A percentile compares a stretch with the other conserved stretches of the same genome.
These are phyloP conservation scores for Caenorhabditis auriculariae DNA, from an alignment of 2,888 invertebrate genomes.

Conservation along the genomic window DNA sequence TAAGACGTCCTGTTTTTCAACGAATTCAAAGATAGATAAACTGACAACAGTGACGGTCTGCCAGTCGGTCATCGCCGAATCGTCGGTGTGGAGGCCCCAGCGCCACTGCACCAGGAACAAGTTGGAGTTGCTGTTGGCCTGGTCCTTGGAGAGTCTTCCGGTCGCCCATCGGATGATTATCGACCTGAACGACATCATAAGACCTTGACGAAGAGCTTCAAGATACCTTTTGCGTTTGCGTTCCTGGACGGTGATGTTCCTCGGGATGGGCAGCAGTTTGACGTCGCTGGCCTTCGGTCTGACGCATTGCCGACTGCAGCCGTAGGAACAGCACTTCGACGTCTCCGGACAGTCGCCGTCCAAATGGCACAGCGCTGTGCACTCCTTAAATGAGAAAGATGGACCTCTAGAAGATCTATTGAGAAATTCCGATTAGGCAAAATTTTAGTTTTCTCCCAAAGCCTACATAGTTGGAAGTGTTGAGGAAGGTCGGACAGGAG, in stretches of 20 bases:
- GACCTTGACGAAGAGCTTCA: background rate
- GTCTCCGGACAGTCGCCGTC: constrained; percentile 64
- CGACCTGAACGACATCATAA: constrained; percentile 28
- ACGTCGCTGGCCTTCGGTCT: constrained; percentile 29
- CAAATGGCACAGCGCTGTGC: constrained; percentile 62
- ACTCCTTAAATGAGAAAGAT: constrained; percentile 51
- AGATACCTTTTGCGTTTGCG: constrained; percentile 51
- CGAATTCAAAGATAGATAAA: background rate
- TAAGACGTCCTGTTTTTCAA: background rate
- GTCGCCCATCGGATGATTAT: constrained; percentile 60
- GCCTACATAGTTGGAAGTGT: constrained; percentile 35
- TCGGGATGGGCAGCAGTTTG: constrained; percentile 53
- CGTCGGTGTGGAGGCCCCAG: constrained; percentile 54
- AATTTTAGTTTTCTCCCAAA: background rate
- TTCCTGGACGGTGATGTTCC: constrained; percentile 52
- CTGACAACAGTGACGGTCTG: constrained; percentile 57
- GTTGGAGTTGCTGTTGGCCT: constrained; percentile 49
- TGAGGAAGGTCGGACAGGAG: constrained; percentile 59
- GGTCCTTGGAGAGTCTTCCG: constrained; percentile 40
- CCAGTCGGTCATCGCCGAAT: constrained; percentile 56
- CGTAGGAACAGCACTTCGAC: constrained; percentile 64
- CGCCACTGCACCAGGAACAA: constrained; percentile 61
- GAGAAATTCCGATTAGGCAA: background rate
- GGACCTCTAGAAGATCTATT: background rate
- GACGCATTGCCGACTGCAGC: constrained; percentile 50